These are phyloP conservation scores for Delia radicum DNA, from an alignment of 1,140 invertebrate species.

Conservation along the genomic window DNA sequence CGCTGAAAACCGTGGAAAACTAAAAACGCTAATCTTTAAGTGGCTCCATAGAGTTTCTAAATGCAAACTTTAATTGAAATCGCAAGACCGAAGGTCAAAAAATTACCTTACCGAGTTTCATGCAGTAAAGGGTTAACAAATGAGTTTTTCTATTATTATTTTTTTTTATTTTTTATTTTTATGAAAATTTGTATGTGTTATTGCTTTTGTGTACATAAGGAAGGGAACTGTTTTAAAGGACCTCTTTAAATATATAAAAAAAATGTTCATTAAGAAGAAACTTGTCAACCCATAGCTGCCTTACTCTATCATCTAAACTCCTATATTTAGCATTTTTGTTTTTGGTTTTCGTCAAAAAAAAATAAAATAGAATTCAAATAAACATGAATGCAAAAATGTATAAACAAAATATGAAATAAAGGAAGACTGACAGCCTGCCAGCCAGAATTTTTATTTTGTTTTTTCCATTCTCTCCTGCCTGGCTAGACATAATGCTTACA, in stretches of 20 bases:
- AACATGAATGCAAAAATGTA: not conserved
- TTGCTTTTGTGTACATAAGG: not conserved
- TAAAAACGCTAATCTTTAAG: too few species aligned
- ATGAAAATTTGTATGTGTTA: not conserved
- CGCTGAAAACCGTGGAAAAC: too few species aligned
- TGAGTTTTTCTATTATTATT: too few species aligned
- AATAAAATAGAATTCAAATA: not conserved
- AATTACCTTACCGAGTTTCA: too few species aligned
- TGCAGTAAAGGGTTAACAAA: too few species aligned
- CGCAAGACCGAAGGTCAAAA: too few species aligned
- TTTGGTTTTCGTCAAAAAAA: not conserved
- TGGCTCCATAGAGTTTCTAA: too few species aligned
- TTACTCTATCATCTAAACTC: not conserved
- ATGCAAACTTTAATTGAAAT: too few species aligned
- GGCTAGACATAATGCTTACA: not conserved
- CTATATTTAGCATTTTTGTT: not conserved
- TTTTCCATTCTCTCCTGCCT: not conserved
- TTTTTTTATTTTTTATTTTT: not conserved
- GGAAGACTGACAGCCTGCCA: not conserved
- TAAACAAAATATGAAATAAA: not conserved
- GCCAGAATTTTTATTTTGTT: not conserved
- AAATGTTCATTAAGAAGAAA: not conserved
- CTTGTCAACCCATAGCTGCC: not conserved
- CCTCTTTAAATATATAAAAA: not conserved
- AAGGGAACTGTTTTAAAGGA: not conserved